Base-by-base conservation (phyloP, 1,140 invertebrate species). In the Ephestia elutella region DNA sequence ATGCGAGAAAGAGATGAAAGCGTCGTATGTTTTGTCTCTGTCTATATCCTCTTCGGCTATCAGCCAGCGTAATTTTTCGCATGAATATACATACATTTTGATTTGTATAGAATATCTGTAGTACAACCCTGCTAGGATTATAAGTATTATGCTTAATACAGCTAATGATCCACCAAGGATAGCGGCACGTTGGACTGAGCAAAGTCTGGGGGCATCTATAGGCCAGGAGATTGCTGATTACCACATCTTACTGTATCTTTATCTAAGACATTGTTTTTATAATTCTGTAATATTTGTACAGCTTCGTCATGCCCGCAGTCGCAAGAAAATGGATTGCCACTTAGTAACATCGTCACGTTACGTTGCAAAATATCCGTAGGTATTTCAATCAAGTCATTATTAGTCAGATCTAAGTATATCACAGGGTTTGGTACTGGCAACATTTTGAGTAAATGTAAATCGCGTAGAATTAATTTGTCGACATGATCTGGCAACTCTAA, bases 21-120 rank as follows among this genome's bases (percentile, higher is more conserved):
- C 96, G 71, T 98, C 96, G 78, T 94, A 97, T 5, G 90, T 75
- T 13, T 95, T 91, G 17, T 92, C 90, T 87, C 92, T 92, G 19
- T 54, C 57, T 11, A 48, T 17, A 9, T 59, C 57, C n/a, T 54
- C 57, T n/a, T 59, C 51, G 0, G 18, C 9, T 4, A 59, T 17
- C 11, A 54, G 2, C 30, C 94, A 75, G 59, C 91, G 92, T 32
- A 91, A 69, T 48, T 91, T 89, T 63, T 92, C 90, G 69, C 92
- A 94, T 1, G 95, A 75, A 92, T 93, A 95, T 8, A 95, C 90
- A 82, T 94, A 92, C 30, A 95, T 90, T 71, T 92, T 89, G 61
- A 82, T 80, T 44, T 91, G 90, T 63, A 92, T 93, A 73, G 92
- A 95, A 0, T 93, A 51, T 0, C 88, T 71, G 64, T 92, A 93